These are phyloP conservation scores for Drosophila paucipuncta DNA, from an alignment of 2,888 invertebrate species.

Conservation along the genomic window DNA sequence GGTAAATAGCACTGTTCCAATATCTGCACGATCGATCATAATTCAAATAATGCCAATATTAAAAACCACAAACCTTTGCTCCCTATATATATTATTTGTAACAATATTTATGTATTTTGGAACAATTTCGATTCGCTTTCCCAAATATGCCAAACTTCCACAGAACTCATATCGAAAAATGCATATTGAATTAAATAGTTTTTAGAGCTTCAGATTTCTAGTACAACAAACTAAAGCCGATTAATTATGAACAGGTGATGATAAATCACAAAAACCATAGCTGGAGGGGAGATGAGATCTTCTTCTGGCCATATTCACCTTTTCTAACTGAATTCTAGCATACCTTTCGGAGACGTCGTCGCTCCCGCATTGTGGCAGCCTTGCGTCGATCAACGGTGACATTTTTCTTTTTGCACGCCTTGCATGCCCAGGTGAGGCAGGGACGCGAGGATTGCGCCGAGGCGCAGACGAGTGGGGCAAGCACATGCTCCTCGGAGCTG, in stretches of 20 bases:
- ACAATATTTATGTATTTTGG: not conserved
- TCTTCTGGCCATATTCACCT: not conserved
- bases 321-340: conserved; percentile 1
- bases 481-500: conserved; percentile 85
- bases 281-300: not conserved
- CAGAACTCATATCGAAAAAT: not conserved
- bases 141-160: not conserved
- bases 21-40: not conserved
- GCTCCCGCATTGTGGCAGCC: conserved; percentile 97
- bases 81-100: too few relatives aligned
- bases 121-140: not conserved
- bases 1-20: not conserved
- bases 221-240: not conserved
- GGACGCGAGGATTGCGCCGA: conserved; percentile 87
- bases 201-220: not conserved
- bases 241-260: not conserved
- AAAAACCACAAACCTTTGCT: too few relatives aligned
- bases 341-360: conserved; percentile 96
- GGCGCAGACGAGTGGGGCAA: conserved; percentile 86
- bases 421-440: conserved; percentile 98
- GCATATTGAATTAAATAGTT: too few relatives aligned
- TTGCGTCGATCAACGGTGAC: conserved; percentile 98
- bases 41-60: too few relatives aligned
- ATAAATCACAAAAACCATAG: not conserved
- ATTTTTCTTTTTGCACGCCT: conserved; percentile 98